phyloP scores from a whole-genome alignment of 2,797 vertebrate genomes.

The Pantherophis vulpinus region DNA sequence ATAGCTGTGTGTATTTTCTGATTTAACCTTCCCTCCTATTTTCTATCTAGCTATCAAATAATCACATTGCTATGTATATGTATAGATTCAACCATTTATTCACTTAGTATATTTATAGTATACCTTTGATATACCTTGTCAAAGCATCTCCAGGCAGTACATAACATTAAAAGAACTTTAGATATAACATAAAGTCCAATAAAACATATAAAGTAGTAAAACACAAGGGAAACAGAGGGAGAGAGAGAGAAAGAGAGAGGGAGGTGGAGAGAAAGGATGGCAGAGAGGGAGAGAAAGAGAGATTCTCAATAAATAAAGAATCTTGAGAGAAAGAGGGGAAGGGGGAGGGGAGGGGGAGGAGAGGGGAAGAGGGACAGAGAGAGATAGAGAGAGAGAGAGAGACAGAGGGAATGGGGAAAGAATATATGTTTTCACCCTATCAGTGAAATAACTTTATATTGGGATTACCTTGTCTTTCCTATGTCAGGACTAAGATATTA shows the following conservation, averaged over 20 bases:
- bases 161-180: not conserved
- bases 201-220: not conserved
- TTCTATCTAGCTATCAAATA: constrained; percentile 19
- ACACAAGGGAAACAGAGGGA: not conserved
- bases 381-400: not conserved
- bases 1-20: not conserved
- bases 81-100: not conserved
- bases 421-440: not conserved
- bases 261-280: not conserved
- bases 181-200: not conserved
- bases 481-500: constrained; percentile 66
- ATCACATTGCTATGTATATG: not conserved
- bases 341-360: not conserved
- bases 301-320: no score
- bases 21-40: not conserved
- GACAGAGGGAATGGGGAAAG: not conserved
- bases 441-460: constrained; percentile 66
- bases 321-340: not conserved
- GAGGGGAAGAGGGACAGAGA: not conserved
- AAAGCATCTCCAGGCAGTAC: not conserved
- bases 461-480: constrained; percentile 62
- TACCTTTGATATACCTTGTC: rapidly evolving
- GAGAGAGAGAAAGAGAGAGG: not conserved
- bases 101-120: not conserved
- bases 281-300: not conserved